Percentiles rank a stretch among this genome's conserved stretches.
These are phyloP conservation scores for Callimorpha dominula DNA, from an alignment of 2,888 invertebrate genomes.

Conservation along the genomic window DNA sequence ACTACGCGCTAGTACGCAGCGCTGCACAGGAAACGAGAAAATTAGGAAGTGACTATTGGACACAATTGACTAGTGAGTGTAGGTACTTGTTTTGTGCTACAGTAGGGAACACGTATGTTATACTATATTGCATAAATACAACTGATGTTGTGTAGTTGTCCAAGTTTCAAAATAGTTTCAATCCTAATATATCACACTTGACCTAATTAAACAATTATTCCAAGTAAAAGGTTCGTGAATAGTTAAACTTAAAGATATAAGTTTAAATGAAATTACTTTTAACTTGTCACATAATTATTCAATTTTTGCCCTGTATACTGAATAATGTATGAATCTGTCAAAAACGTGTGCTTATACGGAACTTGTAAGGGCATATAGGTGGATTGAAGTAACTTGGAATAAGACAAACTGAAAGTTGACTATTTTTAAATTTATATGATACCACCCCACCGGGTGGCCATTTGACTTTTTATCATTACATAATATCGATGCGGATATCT, in stretches of 20 bases:
- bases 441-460: background rate
- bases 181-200: background rate
- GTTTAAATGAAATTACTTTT: constrained; percentile 9
- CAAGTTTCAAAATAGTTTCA: background rate
- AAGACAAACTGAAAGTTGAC: background rate
- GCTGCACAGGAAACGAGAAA: constrained; percentile 78
- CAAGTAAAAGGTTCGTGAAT: background rate
- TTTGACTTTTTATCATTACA: background rate
- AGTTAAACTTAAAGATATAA: constrained; percentile 13
- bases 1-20: constrained; percentile 29
- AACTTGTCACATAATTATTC: constrained; percentile 10
- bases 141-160: background rate
- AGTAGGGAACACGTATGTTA: background rate
- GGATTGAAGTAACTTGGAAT: background rate
- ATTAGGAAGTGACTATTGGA: constrained; percentile 83
- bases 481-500: background rate
- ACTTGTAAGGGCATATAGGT: background rate
- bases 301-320: background rate
- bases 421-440: background rate
- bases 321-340: background rate
- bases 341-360: background rate
- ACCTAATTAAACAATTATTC: background rate
- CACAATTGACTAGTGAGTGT: constrained; percentile 71
- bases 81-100: constrained; percentile 36
- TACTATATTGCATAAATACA: constrained; percentile 12